Evolutionary conservation across 2,797 vertebrate genomes (phyloP).

Genomic region (Vultur gryphus): DNA sequence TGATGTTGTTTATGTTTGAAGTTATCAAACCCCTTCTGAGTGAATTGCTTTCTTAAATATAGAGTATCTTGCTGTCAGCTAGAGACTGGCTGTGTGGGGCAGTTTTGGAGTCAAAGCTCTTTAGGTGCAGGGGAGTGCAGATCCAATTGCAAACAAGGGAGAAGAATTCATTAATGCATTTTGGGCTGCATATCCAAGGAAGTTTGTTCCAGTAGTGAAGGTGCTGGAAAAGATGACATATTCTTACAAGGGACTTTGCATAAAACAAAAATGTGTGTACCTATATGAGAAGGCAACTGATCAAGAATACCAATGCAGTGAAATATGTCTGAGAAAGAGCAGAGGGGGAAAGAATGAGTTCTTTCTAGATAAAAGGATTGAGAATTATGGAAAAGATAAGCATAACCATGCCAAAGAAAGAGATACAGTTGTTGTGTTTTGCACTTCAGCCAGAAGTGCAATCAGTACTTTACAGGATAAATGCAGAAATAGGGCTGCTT

Average conservation of each 20-base stretch:
- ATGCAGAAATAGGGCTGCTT: not conserved
- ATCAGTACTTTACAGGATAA: not conserved
- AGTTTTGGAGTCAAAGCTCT: not conserved
- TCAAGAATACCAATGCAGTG: not conserved
- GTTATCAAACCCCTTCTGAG: constrained; percentile 8
- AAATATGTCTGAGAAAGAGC: not conserved
- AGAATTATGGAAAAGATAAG: not conserved
- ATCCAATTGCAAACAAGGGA: not conserved
- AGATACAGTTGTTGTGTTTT: not conserved
- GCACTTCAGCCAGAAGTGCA: not conserved
- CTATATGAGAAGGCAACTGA: not conserved
- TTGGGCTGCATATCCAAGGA: not conserved
- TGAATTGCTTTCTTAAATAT: not conserved
- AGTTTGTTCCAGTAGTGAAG: not conserved
- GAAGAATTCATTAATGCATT: fast-evolving
- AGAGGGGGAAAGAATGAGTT: not conserved
- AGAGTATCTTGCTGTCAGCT: not conserved
- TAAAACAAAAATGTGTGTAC: not conserved
- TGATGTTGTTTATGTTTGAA: constrained; percentile 32
- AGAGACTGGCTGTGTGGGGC: not conserved
- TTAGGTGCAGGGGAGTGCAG: not conserved
- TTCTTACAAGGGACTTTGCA: not conserved
- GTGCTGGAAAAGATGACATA: not conserved
- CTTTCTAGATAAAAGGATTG: not conserved
- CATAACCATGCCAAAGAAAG: not conserved